Evolutionary conservation across 2,888 invertebrate species (phyloP).

Genomic region (Noctua fimbriata): DNA sequence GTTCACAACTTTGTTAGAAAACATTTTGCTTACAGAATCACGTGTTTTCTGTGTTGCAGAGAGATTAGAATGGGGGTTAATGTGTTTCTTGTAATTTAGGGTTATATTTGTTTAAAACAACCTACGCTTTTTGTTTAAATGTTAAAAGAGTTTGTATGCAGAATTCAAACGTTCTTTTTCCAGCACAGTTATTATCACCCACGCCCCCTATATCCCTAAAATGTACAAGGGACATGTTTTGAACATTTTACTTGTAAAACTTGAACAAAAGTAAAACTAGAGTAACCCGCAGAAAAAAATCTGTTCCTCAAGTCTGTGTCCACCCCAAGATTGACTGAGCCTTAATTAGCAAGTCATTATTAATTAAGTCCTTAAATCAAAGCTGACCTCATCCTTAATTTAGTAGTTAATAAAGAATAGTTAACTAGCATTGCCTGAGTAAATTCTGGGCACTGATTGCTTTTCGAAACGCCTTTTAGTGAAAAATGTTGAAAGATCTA

Average conservation of each 20-base stretch:
- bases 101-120: constrained; percentile 20
- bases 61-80: constrained; percentile 32
- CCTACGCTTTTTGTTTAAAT: constrained; percentile 20
- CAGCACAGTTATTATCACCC: background rate
- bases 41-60: constrained; percentile 24
- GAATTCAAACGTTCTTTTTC: background rate
- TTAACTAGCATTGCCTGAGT: background rate
- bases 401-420: constrained; percentile 13
- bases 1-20: constrained; percentile 56
- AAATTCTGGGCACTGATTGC: constrained; percentile 1
- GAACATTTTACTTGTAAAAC: background rate
- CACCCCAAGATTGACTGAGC: background rate
- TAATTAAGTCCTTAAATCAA: constrained; percentile 29
- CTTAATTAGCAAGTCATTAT: constrained; percentile 28
- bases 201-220: constrained; percentile 21
- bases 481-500: background rate
- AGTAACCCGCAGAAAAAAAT: background rate
- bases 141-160: constrained; percentile 8
- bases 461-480: background rate
- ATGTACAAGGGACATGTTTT: no score
- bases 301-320: background rate
- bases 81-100: constrained; percentile 16
- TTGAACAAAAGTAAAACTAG: background rate
- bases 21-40: constrained; percentile 46
- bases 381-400: constrained; percentile 3